A percentile compares a stretch with the other conserved stretches of the same genome.
phyloP scores from a whole-genome alignment of 2,888 invertebrate species.

The Tuta absoluta region DNA sequence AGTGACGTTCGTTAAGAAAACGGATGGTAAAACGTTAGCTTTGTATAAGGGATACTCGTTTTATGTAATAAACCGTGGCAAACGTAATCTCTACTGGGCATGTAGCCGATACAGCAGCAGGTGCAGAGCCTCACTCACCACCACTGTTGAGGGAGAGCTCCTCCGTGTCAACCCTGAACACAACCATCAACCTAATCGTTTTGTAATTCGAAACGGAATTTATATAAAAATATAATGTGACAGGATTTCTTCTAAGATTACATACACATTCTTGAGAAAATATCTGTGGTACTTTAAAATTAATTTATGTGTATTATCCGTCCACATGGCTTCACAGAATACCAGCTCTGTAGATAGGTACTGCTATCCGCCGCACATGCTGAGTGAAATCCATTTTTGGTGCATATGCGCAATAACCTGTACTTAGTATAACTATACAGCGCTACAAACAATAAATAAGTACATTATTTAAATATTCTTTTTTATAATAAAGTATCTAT shows the following conservation, averaged over 20 bases:
- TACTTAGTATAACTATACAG: no score
- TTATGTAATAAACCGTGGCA: not conserved
- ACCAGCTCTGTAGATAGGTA: no score
- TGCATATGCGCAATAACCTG: no score
- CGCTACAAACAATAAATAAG: no score
- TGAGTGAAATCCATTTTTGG: no score
- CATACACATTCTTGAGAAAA: not conserved
- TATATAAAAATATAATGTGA: not conserved
- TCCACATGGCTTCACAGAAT: no score
- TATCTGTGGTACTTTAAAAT: no score
- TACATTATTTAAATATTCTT: no score
- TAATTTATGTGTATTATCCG: no score
- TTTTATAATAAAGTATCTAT: no score
- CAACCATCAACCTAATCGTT: not conserved
- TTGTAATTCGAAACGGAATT: not conserved
- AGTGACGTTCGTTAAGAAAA: not conserved
- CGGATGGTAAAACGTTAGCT: conserved; percentile 3
- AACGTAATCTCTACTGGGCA: not conserved
- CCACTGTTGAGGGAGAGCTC: not conserved
- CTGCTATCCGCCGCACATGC: no score
- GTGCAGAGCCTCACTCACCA: not conserved
- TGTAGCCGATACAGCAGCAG: conserved; percentile 9
- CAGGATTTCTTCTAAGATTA: not conserved
- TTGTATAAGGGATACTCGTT: not conserved
- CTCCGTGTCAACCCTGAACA: not conserved